These are phyloP conservation scores for Xanthostigma xanthostigma DNA, from an alignment of 2,888 invertebrate genomes.

Conservation along the genomic window DNA sequence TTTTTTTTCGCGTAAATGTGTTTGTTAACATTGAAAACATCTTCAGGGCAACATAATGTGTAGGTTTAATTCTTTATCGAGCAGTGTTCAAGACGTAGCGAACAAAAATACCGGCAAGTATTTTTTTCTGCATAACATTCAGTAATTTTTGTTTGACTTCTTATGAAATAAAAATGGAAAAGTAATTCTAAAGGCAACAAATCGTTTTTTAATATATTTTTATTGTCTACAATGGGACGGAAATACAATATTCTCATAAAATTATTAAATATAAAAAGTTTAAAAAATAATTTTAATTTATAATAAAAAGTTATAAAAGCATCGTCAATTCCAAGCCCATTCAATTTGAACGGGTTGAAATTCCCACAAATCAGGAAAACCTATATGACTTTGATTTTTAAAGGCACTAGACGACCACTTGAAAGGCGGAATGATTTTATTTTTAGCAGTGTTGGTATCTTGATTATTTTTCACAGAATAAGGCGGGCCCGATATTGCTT, in stretches of 20 bases:
- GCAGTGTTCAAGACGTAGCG: too few relatives aligned
- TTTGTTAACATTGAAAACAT: too few relatives aligned
- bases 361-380: conserved; percentile 60
- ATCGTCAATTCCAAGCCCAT: conserved; percentile 39
- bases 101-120: too few relatives aligned
- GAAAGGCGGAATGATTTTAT: conserved; percentile 39
- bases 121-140: too few relatives aligned
- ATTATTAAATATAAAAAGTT: conserved; percentile 1
- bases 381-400: conserved; percentile 43
- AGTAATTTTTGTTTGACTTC: too few relatives aligned
- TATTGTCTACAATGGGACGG: conserved; percentile 5
- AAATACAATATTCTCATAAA: neutral
- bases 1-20: too few relatives aligned
- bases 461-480: conserved; percentile 10
- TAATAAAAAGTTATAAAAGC: neutral
- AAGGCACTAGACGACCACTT: conserved; percentile 59
- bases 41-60: too few relatives aligned
- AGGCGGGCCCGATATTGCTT: conserved; percentile 25
- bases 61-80: too few relatives aligned
- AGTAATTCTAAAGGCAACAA: too few relatives aligned
- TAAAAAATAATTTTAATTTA: neutral
- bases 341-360: conserved; percentile 43
- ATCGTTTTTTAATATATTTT: neutral
- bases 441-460: conserved; percentile 19
- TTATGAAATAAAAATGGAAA: too few relatives aligned